These are phyloP conservation scores for Sitta europaea DNA, from an alignment of 2,113 vertebrate species.

Conservation along the genomic window DNA sequence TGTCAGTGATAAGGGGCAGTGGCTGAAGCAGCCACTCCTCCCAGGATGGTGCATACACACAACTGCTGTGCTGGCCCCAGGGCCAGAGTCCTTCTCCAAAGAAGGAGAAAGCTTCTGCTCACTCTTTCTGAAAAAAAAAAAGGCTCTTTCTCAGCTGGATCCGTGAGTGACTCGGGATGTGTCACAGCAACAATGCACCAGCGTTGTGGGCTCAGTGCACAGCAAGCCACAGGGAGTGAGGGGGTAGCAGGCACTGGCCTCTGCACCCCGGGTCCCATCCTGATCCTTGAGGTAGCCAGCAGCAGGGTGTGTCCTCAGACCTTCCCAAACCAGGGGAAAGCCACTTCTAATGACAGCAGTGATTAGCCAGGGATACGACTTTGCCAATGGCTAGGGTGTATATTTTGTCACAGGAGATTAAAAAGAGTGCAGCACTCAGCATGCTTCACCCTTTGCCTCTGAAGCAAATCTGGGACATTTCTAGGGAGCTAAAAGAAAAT, in stretches of 20 bases:
- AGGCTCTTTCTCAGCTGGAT: not conserved
- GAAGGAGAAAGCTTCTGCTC: not conserved
- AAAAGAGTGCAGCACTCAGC: not conserved
- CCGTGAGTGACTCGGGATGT: fast-evolving
- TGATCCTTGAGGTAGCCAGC: not conserved
- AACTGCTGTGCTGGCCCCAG: not conserved
- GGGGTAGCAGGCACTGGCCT: not conserved
- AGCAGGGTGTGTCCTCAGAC: not conserved
- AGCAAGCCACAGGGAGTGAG: fast-evolving
- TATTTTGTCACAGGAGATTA: not conserved
- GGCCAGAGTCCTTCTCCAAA: not conserved
- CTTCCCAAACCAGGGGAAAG: not conserved
- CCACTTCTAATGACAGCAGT: not conserved
- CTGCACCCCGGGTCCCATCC: fast-evolving
- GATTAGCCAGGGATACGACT: not conserved
- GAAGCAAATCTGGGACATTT: not conserved
- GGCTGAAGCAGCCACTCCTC: not conserved
- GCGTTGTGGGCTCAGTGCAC: fast-evolving
- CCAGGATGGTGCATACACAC: fast-evolving
- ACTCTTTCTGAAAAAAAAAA: not conserved
- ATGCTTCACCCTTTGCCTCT: not conserved
- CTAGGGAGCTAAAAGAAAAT: not conserved
- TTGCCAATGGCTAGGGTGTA: not conserved
- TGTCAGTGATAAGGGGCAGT: fast-evolving
- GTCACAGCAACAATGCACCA: fast-evolving